Base-by-base conservation (phyloP, 2,888 invertebrate genomes). In the Tenthredo scrophulariae region DNA sequence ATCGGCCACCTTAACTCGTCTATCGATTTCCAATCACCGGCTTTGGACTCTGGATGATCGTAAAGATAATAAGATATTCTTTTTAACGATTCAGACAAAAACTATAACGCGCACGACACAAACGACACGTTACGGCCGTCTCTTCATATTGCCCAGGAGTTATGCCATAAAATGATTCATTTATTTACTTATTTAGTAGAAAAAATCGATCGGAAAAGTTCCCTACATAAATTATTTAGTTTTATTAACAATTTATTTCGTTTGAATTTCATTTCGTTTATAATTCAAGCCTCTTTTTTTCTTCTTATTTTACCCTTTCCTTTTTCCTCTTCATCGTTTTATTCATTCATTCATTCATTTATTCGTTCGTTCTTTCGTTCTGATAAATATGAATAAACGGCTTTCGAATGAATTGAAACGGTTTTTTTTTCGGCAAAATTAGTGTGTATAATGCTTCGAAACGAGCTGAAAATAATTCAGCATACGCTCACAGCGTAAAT, bases 11-110 rank as follows among this genome's bases (percentile, higher is more conserved):
- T 26, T 0, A 26, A 62, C 29, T 22, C 9, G 1, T 18, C 26
- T 4, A 77, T 77, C 77, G 77, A 77, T 77, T 77, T 77, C 6
- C 54, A 77, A 77, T 77, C 77, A 54, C 54, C 33, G 77, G 74
- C 22, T 33, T 77, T 33, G 18, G 46, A 77, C n/a, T 77, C n/a
- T 50, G 54, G 54, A 77, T 77, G 54, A 54, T 54, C 77, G 77
- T 77, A 54, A 77, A 77, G 33, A 77, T 54, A 77, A 77, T 29
- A 77, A 77, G 77, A 77, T 33, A n/a, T 37, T 33, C 9, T 37
- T 43, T 43, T 3, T 77, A 77, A 54, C 50, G 54, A 77, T 77
- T 54, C 29, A 1, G 18, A 18, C 26, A 33, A 77, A 13, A 77
- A 77, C 77, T 50, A 18, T 26, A 22, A 74, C 13, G 4, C 43